A percentile compares a stretch with the other conserved stretches of the same genome.
Evolutionary conservation across 1,140 invertebrate species (phyloP).

Genomic region (Varroa destructor): DNA sequence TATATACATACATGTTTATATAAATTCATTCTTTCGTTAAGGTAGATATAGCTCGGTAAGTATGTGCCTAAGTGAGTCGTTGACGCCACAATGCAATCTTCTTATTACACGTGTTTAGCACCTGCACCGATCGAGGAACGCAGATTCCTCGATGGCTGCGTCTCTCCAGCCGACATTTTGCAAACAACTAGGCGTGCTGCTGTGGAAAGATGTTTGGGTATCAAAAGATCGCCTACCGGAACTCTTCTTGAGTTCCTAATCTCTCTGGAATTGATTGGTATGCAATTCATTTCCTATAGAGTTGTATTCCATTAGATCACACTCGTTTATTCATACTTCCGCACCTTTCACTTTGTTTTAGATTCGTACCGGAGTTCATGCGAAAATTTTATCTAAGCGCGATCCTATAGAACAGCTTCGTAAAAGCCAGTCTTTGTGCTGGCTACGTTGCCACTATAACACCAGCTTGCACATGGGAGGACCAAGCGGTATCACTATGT

Average conservation of each 20-base stretch:
- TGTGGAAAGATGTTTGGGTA: conserved; percentile 23
- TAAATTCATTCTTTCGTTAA: too few species aligned
- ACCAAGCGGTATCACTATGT: too few species aligned
- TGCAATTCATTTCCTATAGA: not conserved
- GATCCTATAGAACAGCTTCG: too few species aligned
- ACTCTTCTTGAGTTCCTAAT: not conserved
- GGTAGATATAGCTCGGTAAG: too few species aligned
- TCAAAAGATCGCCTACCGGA: conserved; percentile 5
- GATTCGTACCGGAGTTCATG: not conserved
- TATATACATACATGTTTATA: too few species aligned
- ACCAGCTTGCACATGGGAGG: too few species aligned
- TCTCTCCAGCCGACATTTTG: not conserved
- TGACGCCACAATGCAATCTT: too few species aligned
- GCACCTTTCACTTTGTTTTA: not conserved
- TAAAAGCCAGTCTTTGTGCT: too few species aligned
- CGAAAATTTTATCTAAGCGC: too few species aligned
- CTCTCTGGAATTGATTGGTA: conserved; percentile 10
- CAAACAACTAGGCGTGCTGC: conserved; percentile 6
- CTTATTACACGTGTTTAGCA: too few species aligned
- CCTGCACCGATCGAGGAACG: not conserved
- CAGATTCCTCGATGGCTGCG: conserved; percentile 11
- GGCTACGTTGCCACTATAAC: too few species aligned
- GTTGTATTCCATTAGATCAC: not conserved
- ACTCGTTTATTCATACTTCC: not conserved
- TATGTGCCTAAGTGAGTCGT: too few species aligned